Base-by-base conservation (phyloP, 1,140 invertebrate genomes). In the Meteorus sp. region DNA sequence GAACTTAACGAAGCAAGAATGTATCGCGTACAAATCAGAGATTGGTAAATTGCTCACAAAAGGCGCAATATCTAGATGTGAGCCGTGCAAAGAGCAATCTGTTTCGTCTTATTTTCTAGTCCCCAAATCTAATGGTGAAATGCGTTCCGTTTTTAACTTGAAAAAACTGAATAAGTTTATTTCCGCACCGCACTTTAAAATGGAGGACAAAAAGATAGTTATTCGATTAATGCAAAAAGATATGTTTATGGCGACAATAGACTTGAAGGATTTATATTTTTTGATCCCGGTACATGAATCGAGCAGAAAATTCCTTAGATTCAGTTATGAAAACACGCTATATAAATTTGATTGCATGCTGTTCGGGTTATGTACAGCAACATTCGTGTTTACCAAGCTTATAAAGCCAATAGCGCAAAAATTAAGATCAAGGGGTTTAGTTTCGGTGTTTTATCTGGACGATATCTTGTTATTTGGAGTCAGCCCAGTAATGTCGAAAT, bases 371-470 rank as follows among this genome's bases (percentile, higher is more conserved):
- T 55, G 22, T 1, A 44, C 52, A 17, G 52, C 52, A 1, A 37
- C 52, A 1, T 23, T 27, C 3, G 27, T 56, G 0, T 56, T 61
- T 23, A 56, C 54, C 6, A 56, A 61, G 31, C 23, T 61, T 4
- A 17, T 61, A 22, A 61, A 61, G 41, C 35, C 47, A 43, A 39
- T 56, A 8, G 27, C 33, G 1, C 23, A 56, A 19, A n/a, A 3
- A 5, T 27, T 57, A 25, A 27, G 60, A 25, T 15, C 6, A 23
- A 15, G 13, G 27, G 45, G 59, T 4, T 9, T 50, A 9, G 9
- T 37, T 25, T 56, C 23, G 9, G 54, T 56, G 3, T 25, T 52
- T 17, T 56, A 61, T 51, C 8, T 61, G 5, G 60, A 61, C 17
- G 60, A 61, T 25, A 52, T 56, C 11, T 23, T 61, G 1, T 13